phyloP scores from a whole-genome alignment of 1,140 invertebrate species.

The Anoplolepis gracilipes region DNA sequence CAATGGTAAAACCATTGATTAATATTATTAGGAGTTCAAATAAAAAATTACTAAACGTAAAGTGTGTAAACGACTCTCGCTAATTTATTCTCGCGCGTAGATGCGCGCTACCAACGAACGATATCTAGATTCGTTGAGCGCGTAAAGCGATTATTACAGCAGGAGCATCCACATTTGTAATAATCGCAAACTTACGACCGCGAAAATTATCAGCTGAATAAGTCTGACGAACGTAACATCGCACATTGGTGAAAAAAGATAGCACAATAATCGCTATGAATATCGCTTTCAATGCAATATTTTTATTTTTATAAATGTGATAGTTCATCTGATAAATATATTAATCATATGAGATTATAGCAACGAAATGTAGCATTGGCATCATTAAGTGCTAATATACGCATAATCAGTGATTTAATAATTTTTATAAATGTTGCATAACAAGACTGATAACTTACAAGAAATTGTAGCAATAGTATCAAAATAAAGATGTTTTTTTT shows the following conservation, averaged over 20 bases:
- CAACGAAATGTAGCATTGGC: not conserved
- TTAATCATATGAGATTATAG: not conserved
- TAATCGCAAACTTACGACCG: conserved; percentile 36
- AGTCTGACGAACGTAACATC: not conserved
- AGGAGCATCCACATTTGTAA: not conserved
- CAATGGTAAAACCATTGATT: conserved; percentile 52
- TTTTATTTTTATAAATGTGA: too few species aligned
- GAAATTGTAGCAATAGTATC: not conserved
- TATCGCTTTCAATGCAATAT: not conserved
- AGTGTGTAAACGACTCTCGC: conserved; percentile 27
- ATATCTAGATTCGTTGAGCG: conserved; percentile 12
- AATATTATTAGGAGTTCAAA: conserved; percentile 61
- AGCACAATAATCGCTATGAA: not conserved
- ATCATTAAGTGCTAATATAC: not conserved
- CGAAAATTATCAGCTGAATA: conserved; percentile 11
- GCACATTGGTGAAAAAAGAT: not conserved
- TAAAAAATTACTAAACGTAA: conserved; percentile 46
- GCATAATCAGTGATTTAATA: not conserved
- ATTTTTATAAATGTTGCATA: not conserved
- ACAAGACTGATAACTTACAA: not conserved
- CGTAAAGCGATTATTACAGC: conserved; percentile 24
- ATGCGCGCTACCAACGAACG: not conserved
- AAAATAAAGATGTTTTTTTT: too few species aligned
- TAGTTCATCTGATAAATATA: not conserved
- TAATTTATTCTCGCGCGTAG: not conserved